Percentiles rank a stretch among this genome's conserved stretches.
Evolutionary conservation across 2,888 invertebrate species (phyloP).

Genomic region (Idaea straminata): DNA sequence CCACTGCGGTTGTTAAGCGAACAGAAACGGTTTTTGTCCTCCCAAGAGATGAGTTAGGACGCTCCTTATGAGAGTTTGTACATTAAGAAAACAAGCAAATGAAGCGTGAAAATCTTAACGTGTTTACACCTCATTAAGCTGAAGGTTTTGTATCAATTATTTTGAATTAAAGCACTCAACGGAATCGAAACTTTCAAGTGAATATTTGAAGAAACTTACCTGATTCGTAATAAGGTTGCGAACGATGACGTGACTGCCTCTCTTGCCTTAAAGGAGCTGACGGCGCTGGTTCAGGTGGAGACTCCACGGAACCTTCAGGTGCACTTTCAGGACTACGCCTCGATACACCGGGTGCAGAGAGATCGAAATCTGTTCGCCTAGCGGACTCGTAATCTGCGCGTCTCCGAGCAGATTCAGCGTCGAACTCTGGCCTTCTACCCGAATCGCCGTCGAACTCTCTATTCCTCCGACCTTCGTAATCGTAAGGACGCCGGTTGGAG

Average conservation of each 20-base stretch:
- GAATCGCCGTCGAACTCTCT: constrained; percentile 69
- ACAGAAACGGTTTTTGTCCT: constrained; percentile 62
- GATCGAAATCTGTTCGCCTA: constrained; percentile 70
- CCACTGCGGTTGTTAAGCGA: constrained; percentile 52
- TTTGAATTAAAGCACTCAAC: neutral
- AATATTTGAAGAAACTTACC: constrained; percentile 45
- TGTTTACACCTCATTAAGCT: constrained; percentile 16
- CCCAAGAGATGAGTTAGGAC: constrained; percentile 49
- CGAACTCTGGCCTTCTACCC: constrained; percentile 62
- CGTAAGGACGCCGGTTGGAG: constrained; percentile 65
- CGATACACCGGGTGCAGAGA: constrained; percentile 67
- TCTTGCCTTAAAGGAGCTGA: constrained; percentile 69
- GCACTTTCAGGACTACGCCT: constrained; percentile 72
- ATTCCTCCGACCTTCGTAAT: constrained; percentile 60
- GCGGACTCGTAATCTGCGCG: constrained; percentile 75
- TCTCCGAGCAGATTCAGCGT: constrained; percentile 67
- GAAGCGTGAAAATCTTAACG: constrained; percentile 25
- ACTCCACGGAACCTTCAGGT: constrained; percentile 69
- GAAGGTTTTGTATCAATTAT: neutral
- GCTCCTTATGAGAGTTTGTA: constrained; percentile 39
- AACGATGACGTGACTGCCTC: constrained; percentile 60
- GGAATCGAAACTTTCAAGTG: neutral
- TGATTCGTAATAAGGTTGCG: constrained; percentile 75
- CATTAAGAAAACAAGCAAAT: constrained; percentile 30
- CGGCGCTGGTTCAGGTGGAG: constrained; percentile 75